A percentile compares a stretch with the other conserved stretches of the same genome.
Evolutionary conservation across 2,113 vertebrate genomes (phyloP).

Genomic region (Progne subis): DNA sequence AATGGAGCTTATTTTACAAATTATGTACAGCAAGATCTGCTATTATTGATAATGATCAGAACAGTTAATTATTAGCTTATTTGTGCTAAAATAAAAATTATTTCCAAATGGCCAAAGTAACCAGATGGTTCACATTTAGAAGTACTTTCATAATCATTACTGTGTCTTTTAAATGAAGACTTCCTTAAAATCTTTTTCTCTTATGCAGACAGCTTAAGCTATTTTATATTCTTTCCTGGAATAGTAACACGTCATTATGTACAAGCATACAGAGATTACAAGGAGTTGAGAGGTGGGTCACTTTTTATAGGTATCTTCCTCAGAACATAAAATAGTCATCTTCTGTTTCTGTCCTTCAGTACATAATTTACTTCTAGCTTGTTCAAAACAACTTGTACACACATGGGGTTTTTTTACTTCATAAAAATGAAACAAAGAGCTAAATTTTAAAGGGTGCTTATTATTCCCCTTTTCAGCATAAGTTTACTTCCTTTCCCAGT

Average conservation of each 20-base stretch:
- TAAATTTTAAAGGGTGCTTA: background rate
- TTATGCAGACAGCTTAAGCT: background rate
- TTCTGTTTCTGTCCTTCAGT: background rate
- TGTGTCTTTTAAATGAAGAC: background rate
- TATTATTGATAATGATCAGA: background rate
- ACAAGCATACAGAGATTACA: background rate
- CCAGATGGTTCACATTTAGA: constrained; percentile 31
- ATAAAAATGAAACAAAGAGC: background rate
- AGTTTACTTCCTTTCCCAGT: background rate
- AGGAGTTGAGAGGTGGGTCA: background rate
- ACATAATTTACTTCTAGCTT: background rate
- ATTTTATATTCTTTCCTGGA: background rate
- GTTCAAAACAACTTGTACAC: background rate
- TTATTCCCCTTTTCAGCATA: background rate
- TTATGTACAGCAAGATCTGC: background rate
- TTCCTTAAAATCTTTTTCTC: background rate
- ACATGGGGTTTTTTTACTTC: background rate
- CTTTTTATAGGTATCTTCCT: background rate
- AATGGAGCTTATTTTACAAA: background rate
- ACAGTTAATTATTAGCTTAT: constrained; percentile 13
- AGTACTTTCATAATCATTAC: background rate
- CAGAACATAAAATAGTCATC: background rate
- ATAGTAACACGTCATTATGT: background rate
- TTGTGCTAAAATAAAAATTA: background rate
- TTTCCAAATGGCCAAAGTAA: background rate